Evolutionary conservation across 2,888 invertebrate genomes (phyloP).

Genomic region (Strigamia transsilvanica): DNA sequence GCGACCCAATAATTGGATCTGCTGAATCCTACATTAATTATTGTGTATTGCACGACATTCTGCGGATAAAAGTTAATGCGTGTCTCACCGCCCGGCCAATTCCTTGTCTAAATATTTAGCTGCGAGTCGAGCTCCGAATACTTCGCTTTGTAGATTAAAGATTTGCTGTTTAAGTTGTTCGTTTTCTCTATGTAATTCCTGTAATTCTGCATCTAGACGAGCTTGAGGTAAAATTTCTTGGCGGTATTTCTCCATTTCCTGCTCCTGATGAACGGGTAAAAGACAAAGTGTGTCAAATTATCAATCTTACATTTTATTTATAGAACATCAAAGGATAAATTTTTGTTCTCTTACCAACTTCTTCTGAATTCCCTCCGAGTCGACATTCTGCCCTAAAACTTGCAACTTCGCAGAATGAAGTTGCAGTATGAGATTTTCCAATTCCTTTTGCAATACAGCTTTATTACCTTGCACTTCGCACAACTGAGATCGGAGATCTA

Average conservation of each 20-base stretch:
- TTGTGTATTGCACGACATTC: not conserved
- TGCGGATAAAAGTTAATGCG: not conserved
- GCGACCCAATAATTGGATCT: conserved; percentile 80
- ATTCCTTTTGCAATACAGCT: conserved; percentile 71
- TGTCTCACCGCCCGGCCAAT: conserved; percentile 71
- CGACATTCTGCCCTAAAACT: conserved; percentile 63
- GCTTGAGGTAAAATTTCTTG: conserved; percentile 64
- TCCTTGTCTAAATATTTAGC: conserved; percentile 88
- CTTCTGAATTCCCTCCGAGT: conserved; percentile 68
- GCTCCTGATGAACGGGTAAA: conserved; percentile 63
- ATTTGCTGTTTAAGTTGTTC: conserved; percentile 75
- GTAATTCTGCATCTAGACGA: conserved; percentile 63
- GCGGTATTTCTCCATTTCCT: conserved; percentile 64
- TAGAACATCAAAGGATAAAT: conserved; percentile 34
- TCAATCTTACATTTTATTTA: not conserved
- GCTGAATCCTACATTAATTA: conserved; percentile 74
- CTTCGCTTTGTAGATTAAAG: conserved; percentile 79
- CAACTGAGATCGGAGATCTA: conserved; percentile 77
- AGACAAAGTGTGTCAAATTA: not conserved
- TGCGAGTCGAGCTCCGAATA: conserved; percentile 83
- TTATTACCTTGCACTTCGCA: conserved; percentile 74
- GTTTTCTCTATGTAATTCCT: conserved; percentile 71
- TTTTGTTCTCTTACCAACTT: conserved; percentile 65
- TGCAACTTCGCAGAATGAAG: conserved; percentile 71
- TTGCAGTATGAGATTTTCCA: conserved; percentile 71